A percentile compares a stretch with the other conserved stretches of the same genome.
These are phyloP conservation scores for Biston stratarius DNA, from an alignment of 2,888 invertebrate genomes.

Conservation along the genomic window DNA sequence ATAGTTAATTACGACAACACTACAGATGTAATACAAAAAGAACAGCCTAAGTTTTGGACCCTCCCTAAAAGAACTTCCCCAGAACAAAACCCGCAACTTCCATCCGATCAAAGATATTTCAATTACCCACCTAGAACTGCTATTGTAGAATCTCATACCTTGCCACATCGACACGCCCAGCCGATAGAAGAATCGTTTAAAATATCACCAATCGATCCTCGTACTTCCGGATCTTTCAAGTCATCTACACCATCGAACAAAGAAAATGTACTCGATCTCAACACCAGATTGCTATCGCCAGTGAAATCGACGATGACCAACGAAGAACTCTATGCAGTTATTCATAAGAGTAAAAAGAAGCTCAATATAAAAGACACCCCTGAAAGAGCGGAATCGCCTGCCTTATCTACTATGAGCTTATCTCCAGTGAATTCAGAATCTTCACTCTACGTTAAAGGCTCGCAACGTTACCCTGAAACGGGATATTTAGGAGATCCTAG, in stretches of 20 bases:
- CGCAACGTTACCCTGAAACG: slow-evolving; percentile 86
- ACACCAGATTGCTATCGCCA: slow-evolving; percentile 86
- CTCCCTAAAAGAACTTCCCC: slow-evolving; percentile 76
- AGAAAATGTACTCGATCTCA: slow-evolving; percentile 82
- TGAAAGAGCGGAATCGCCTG: slow-evolving; percentile 81
- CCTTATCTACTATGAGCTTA: slow-evolving; percentile 75
- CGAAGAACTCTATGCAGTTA: slow-evolving; percentile 91
- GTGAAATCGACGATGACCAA: slow-evolving; percentile 92
- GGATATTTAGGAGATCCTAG: slow-evolving; percentile 86
- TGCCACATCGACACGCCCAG: slow-evolving; percentile 44
- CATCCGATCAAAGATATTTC: slow-evolving; percentile 51
- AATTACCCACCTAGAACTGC: slow-evolving; percentile 57
- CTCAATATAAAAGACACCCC: slow-evolving; percentile 88
- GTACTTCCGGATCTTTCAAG: slow-evolving; percentile 87
- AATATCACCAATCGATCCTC: slow-evolving; percentile 90
- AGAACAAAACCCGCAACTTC: slow-evolving; percentile 48
- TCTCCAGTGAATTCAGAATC: slow-evolving; percentile 84
- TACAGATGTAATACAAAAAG: slow-evolving; percentile 52
- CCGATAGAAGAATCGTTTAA: slow-evolving; percentile 77
- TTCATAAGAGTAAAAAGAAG: slow-evolving; percentile 92
- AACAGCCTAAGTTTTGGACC: slow-evolving; percentile 87
- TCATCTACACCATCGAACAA: slow-evolving; percentile 89
- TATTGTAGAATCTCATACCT: slow-evolving; percentile 47
- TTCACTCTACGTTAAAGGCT: slow-evolving; percentile 73
- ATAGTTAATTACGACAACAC: slow-evolving; percentile 67